phyloP scores from a whole-genome alignment of 2,797 vertebrate genomes.

The Alcedo atthis region DNA sequence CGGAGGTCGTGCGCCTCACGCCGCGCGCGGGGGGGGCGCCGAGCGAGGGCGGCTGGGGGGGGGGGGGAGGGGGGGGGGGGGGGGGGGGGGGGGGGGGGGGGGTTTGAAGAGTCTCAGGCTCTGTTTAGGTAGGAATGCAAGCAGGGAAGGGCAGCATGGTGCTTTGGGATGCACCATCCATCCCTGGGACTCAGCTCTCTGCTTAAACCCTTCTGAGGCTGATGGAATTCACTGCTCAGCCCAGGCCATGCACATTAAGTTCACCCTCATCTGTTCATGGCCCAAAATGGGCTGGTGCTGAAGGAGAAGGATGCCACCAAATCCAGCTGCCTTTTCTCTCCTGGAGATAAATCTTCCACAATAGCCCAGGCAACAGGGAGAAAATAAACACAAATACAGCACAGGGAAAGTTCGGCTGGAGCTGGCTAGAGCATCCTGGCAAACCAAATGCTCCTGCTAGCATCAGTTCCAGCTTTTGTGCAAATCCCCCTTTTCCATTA shows the following conservation, averaged over 20 bases:
- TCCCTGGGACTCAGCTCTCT: neutral
- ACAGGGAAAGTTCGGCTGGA: neutral
- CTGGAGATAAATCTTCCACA: neutral
- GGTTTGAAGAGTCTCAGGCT: neutral
- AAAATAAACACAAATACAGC: slow-evolving; percentile 45
- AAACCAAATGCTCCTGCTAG: neutral
- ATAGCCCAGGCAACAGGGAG: neutral
- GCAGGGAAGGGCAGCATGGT: neutral
- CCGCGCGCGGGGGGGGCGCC: no score
- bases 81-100: no score
- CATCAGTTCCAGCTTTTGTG: neutral
- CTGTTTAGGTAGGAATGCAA: neutral
- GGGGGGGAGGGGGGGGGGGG: no score
- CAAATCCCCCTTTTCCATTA: neutral
- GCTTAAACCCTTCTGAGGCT: neutral
- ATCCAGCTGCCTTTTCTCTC: slow-evolving; percentile 16
- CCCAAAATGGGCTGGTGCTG: neutral
- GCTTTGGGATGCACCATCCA: neutral
- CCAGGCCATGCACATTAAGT: neutral
- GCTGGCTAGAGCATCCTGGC: slow-evolving; percentile 3
- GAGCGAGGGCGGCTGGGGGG: no score
- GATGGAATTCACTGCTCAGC: neutral
- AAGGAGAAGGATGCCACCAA: slow-evolving; percentile 5
- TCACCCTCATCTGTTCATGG: neutral
- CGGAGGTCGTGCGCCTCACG: no score